A percentile compares a stretch with the other conserved stretches of the same genome.
These are phyloP conservation scores for Magallana angulata DNA, from an alignment of 1,140 invertebrate species.

Conservation along the genomic window DNA sequence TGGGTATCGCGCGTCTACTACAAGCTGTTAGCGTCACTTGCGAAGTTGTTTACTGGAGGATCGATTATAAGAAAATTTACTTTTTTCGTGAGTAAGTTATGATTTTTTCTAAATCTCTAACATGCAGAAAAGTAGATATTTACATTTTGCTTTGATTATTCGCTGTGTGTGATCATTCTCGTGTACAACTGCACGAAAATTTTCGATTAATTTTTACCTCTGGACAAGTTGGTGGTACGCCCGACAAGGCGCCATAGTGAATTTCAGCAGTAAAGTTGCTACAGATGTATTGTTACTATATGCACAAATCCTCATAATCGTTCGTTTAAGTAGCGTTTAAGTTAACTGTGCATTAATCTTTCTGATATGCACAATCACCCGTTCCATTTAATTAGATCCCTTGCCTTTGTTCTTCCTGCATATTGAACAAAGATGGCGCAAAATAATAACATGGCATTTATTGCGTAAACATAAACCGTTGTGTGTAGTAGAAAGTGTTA, in stretches of 20 bases:
- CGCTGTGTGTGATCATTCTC: too few relatives aligned
- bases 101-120: not conserved
- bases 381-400: not conserved
- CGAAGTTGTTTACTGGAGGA: conserved; percentile 39
- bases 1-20: conserved; percentile 31
- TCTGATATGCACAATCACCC: too few relatives aligned
- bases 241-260: not conserved
- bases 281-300: not conserved
- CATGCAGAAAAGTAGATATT: too few relatives aligned
- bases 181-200: not conserved
- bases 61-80: conserved; percentile 23
- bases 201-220: not conserved
- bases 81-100: not conserved
- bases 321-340: not conserved
- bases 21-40: conserved; percentile 48
- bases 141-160: too few relatives aligned
- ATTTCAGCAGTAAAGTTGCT: not conserved
- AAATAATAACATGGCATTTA: not conserved
- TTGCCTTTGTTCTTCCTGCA: not conserved
- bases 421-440: conserved; percentile 14
- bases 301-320: not conserved
- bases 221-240: not conserved
- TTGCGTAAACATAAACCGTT: not conserved
- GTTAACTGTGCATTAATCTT: not conserved
- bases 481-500: not conserved